Conservation (phyloP, 2,797 vertebrate genomes). For the Dipus sagitta region DNA sequence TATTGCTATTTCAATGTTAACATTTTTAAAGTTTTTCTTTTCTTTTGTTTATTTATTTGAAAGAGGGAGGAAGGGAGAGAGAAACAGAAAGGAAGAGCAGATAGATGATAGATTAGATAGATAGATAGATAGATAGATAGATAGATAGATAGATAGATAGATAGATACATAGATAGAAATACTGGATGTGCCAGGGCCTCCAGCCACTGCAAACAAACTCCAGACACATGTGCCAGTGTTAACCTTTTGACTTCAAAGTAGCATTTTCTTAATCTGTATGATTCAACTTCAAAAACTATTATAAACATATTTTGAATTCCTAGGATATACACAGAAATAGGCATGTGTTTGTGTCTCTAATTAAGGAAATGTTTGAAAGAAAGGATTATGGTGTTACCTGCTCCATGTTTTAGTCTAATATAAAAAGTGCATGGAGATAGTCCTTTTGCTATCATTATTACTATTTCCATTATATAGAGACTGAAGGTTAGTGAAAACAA, state of each 20-base stretch:
- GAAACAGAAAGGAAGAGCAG: no score
- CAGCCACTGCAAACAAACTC: no score
- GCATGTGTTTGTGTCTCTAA: not conserved
- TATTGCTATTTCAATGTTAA: no score
- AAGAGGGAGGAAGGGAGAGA: no score
- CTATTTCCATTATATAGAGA: not conserved
- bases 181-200: no score
- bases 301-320: not conserved
- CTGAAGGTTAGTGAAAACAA: not conserved
- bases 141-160: no score
- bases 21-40: no score
- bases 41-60: no score
- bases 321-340: not conserved
- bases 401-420: not conserved
- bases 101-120: not conserved
- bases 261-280: conserved; percentile 11
- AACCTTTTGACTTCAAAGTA: conserved; percentile 52
- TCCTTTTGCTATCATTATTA: not conserved
- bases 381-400: not conserved
- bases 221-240: no score
- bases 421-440: not conserved
- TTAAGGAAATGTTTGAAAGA: not conserved
- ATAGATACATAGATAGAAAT: no score
- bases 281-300: conserved; percentile 51
- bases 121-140: not conserved